These are phyloP conservation scores for Gorsachius goisagi DNA, from an alignment of 2,113 vertebrate species.

Conservation along the genomic window DNA sequence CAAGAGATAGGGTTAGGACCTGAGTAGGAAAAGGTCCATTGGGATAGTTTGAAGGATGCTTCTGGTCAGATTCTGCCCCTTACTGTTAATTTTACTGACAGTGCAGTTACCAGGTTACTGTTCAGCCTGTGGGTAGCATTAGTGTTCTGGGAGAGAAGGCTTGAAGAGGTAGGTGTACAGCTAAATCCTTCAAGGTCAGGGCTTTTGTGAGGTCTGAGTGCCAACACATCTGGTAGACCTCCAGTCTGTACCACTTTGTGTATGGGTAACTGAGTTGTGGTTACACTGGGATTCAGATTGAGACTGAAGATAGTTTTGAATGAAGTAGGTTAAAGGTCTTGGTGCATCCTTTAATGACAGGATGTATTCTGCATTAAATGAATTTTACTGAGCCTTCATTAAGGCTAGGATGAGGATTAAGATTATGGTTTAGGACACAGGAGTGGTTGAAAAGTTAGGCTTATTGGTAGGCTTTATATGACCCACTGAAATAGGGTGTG, in stretches of 20 bases:
- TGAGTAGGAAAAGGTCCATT: not conserved
- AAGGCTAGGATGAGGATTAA: not conserved
- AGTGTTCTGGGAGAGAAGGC: not conserved
- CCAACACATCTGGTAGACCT: not conserved
- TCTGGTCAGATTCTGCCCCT: not conserved
- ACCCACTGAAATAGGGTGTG: not conserved
- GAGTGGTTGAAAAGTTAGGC: not conserved
- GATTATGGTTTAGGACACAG: not conserved
- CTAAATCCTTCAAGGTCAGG: not conserved
- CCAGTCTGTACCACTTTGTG: fast-evolving
- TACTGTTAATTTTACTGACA: not conserved
- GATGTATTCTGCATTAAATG: not conserved
- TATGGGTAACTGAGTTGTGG: not conserved
- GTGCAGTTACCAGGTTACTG: not conserved
- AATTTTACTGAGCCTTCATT: not conserved
- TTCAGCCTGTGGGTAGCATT: not conserved
- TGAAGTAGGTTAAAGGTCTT: not conserved
- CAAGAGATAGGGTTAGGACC: not conserved
- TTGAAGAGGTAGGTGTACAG: not conserved
- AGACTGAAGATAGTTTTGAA: not conserved
- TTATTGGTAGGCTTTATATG: not conserved
- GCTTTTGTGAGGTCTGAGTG: not conserved
- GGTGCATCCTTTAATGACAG: not conserved
- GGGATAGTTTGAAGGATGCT: not conserved
- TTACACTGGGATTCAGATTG: not conserved